Evolutionary conservation across 2,888 invertebrate genomes (phyloP).

Genomic region (Hemistola chrysoprasaria): DNA sequence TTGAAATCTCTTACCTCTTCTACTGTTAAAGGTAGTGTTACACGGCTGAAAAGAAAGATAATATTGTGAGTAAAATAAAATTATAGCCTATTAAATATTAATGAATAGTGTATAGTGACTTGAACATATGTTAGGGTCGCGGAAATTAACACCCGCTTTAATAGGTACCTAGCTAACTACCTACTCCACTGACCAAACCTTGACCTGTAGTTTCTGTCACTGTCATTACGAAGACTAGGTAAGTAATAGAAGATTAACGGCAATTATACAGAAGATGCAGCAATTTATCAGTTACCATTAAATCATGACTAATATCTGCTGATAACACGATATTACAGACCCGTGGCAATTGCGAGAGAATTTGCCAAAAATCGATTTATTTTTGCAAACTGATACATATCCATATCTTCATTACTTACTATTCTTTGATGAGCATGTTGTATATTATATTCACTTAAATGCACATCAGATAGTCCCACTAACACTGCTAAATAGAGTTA

Average conservation of each 20-base stretch:
- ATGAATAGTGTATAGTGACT: constrained; percentile 15
- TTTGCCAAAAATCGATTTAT: constrained; percentile 71
- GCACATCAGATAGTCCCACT: constrained; percentile 80
- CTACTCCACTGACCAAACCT: constrained; percentile 42
- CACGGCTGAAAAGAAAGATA: constrained; percentile 89
- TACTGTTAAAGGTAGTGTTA: constrained; percentile 97
- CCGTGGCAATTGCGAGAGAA: constrained; percentile 44
- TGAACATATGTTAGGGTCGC: constrained; percentile 47
- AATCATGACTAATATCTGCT: constrained; percentile 33
- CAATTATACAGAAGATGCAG: constrained; percentile 24
- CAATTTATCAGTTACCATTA: constrained; percentile 19
- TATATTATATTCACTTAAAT: constrained; percentile 70
- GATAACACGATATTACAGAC: constrained; percentile 45
- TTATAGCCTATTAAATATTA: background rate
- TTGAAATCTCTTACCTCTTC: constrained; percentile 91
- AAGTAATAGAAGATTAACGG: constrained; percentile 24
- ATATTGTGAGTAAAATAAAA: constrained; percentile 11
- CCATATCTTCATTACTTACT: constrained; percentile 80
- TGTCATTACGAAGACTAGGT: constrained; percentile 55
- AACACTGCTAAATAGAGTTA: constrained; percentile 69
- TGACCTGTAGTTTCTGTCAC: constrained; percentile 64
- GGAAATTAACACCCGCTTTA: constrained; percentile 31
- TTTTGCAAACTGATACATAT: constrained; percentile 63
- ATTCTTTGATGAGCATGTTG: constrained; percentile 88
- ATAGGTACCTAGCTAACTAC: background rate